Evolutionary conservation across 2,113 vertebrate species (phyloP), one percentile per base, ranked within the genome.

Genomic region (Ophthalmolycus amberensis): DNA sequence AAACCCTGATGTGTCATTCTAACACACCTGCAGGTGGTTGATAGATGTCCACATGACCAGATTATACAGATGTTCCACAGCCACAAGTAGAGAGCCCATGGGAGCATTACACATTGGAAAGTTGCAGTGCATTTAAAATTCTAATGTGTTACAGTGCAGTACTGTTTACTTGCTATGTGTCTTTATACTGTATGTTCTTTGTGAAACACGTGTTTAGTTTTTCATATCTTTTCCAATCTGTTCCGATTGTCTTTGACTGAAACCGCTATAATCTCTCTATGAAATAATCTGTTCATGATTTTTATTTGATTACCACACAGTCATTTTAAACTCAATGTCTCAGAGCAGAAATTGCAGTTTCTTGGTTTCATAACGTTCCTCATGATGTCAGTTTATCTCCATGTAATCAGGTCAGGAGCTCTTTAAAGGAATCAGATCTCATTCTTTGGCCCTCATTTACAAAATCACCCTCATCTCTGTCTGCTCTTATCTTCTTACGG

Each of bases 401-500:
- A 4, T 71, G 77, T 66, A 42, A 86, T 91, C 83, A 62, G 75
- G 68, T 68, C 62, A 50, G 62, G 16, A 37, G 54, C 63, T 87
- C 79, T 93, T 80, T 85, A 63, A 84, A 86, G 75, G 82, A 91
- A 89, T 91, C 84, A 70, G 27, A 76, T 90, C 76, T 89, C 70
- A 91, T 87, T 93, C 73, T 93, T 87, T 70, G 0, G 29, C 83
- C 77, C 81, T 69, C 75, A 84, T 58, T 80, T 60, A 80, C 70
- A 75, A 73, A 42, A 81, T 84, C 82, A 59, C 5, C 29, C 27
- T 16, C 71, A 74, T 82, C 77, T 84, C 64, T 59, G 72, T 56
- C 63, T 81, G 29, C 64, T 70, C 84, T 88, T 89, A 91, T 93
- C 91, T 62, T 60, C 68, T 67, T 9, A 38, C 68, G 79, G 63